Evolutionary conservation across 2,888 invertebrate species (phyloP).

Genomic region (Dinocampus coccinellae): DNA sequence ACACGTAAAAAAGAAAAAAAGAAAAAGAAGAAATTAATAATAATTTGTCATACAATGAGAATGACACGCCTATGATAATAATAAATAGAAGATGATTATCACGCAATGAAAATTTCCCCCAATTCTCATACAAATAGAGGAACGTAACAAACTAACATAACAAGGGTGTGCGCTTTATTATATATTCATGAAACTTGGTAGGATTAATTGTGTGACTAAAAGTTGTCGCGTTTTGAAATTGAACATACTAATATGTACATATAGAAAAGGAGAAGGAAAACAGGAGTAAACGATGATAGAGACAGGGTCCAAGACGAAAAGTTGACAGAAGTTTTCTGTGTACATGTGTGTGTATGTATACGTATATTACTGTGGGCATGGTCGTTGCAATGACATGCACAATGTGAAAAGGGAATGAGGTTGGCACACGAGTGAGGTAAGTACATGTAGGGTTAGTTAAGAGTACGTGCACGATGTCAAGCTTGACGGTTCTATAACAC

Average conservation of each 20-base stretch:
- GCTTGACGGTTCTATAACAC: slow-evolving; percentile 10
- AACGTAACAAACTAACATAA: not conserved
- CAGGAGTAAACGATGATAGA: not conserved
- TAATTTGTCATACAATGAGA: not conserved
- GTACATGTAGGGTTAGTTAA: slow-evolving; percentile 13
- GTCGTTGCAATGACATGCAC: not conserved
- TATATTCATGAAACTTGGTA: slow-evolving; percentile 12
- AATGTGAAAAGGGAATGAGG: not conserved
- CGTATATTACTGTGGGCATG: not conserved
- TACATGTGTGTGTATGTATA: not conserved
- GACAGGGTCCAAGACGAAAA: not conserved
- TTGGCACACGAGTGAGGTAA: not conserved
- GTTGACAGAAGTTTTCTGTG: slow-evolving; percentile 2
- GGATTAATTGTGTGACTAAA: slow-evolving; percentile 21
- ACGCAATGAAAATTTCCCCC: not conserved
- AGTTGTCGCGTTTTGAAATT: not conserved
- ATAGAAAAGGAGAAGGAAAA: too few relatives aligned
- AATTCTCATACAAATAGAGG: not conserved
- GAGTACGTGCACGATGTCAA: slow-evolving; percentile 13
- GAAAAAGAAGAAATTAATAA: too few relatives aligned
- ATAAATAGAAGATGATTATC: not conserved
- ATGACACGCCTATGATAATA: not conserved
- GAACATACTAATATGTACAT: not conserved
- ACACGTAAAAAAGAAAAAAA: too few relatives aligned
- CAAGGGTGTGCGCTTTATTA: not conserved